Evolutionary conservation across 2,888 invertebrate species (phyloP).

Genomic region (Norana najaformis): DNA sequence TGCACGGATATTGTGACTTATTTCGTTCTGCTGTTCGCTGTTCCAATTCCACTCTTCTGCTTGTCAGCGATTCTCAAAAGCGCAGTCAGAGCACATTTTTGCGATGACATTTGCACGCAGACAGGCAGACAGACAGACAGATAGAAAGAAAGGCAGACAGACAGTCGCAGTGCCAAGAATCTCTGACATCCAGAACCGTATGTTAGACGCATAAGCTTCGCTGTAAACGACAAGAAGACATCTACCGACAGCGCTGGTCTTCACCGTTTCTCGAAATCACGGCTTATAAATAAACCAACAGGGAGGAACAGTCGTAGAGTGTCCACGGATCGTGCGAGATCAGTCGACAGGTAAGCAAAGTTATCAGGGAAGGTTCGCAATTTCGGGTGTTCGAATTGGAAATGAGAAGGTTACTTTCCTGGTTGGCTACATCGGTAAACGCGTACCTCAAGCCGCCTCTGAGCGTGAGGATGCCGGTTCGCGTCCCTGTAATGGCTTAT

Average conservation of each 20-base stretch:
- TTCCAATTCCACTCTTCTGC: not conserved
- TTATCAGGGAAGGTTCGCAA: no score
- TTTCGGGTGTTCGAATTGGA: not conserved
- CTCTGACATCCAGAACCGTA: not conserved
- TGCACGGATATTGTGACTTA: not conserved
- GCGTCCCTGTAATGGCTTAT: no score
- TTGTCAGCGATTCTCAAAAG: not conserved
- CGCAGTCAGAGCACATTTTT: not conserved
- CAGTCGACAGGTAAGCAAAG: not conserved
- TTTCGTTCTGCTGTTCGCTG: not conserved
- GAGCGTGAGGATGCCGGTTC: no score
- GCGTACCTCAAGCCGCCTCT: no score
- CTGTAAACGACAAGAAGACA: no score
- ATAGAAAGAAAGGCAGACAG: not conserved
- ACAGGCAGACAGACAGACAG: not conserved
- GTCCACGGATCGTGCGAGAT: not conserved
- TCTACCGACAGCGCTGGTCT: not conserved
- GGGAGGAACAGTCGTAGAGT: not conserved
- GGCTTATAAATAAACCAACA: no score
- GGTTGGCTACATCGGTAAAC: not conserved
- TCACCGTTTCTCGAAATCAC: not conserved
- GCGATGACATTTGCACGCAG: not conserved
- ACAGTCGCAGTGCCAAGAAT: not conserved
- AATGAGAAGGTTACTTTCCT: no score
- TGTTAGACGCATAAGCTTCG: not conserved